These are phyloP conservation scores for Eurystomus glaucurus DNA, from an alignment of 2,797 vertebrate genomes.

Conservation along the genomic window DNA sequence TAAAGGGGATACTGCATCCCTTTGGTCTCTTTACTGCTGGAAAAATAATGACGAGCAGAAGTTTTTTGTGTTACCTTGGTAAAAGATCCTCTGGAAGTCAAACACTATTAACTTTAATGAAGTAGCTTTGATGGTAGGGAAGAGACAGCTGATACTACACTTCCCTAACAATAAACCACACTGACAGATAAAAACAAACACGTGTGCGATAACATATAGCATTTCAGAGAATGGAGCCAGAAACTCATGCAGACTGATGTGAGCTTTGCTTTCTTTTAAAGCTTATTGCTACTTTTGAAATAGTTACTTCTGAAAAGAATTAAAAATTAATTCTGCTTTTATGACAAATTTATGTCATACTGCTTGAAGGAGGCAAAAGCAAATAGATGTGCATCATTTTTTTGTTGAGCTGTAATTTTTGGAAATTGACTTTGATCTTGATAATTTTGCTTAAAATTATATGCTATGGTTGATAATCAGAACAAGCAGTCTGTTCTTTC, in stretches of 20 bases:
- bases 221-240: conserved; percentile 75
- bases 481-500: not conserved
- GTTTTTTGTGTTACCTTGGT: conserved; percentile 59
- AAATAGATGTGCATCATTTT: not conserved
- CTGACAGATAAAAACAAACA: conserved; percentile 89
- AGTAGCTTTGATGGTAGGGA: conserved; percentile 80
- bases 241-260: conserved; percentile 35
- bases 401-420: not conserved
- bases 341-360: not conserved
- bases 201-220: conserved; percentile 70
- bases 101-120: conserved; percentile 85
- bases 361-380: not conserved
- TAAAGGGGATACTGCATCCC: conserved; percentile 1
- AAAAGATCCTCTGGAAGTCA: conserved; percentile 79
- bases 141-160: conserved; percentile 81
- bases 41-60: conserved; percentile 63
- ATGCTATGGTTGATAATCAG: not conserved
- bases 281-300: conserved; percentile 43
- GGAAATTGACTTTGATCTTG: not conserved
- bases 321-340: not conserved
- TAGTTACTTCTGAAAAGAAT: conserved; percentile 32
- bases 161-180: conserved; percentile 87
- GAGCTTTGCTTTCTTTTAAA: conserved; percentile 53
- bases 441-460: not conserved
- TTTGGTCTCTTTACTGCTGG: conserved; percentile 71